Evolutionary conservation across 30 jellyfish, hydroid and myxozoan genomes (phyloP), one percentile per base, ranked within the genome.

Genomic region (Nemopilema nomurai): DNA sequence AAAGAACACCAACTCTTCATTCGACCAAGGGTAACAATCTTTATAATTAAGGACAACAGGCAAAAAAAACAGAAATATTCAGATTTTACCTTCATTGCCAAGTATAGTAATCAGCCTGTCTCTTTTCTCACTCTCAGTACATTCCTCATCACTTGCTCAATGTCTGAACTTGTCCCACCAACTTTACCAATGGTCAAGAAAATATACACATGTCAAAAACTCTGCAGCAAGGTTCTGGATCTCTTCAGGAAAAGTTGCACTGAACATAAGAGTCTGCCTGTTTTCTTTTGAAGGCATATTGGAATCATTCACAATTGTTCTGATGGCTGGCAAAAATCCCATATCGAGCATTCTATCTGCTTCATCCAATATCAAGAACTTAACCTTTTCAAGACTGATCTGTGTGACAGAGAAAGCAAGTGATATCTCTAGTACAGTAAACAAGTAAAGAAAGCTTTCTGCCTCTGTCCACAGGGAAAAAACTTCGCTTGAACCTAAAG

Each of bases 171-270:
- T 8, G 99, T 88, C 51, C 99, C 99, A 26, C 99, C 99, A 32
- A 96, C 99, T 51, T 94, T 91, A 8, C 99, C 99, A 51, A 96
- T 97, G 3, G 99, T 96, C 76, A 96, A 74, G 88, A 96, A 96
- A 22, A 89, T 67, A 74, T 89, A 96, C 51, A 90, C 97, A 82
- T 87, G n/a, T 79, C 70, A 96, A 66, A 64, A 90, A 86, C 63
- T 90, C 96, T 0, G 97, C 88, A 49, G 99, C 99, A 25, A 96
- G 89, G 28, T 96, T 94, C 81, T 90, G 99, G 50, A 96, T 90
- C 32, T 96, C 97, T 41, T 90, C 96, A 1, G 99, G 99, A 83
- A 96, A 96, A 0, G 99, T 96, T 27, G 99, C 99, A 86, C 99
- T 96, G 66, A 96, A 96, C 99, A 96, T 96, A 16, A 86, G 89